A percentile compares a stretch with the other conserved stretches of the same genome.
These are phyloP conservation scores for Umimayanthus chanpuru DNA, from an alignment of 92 coral and sea anemone species.

Conservation along the genomic window DNA sequence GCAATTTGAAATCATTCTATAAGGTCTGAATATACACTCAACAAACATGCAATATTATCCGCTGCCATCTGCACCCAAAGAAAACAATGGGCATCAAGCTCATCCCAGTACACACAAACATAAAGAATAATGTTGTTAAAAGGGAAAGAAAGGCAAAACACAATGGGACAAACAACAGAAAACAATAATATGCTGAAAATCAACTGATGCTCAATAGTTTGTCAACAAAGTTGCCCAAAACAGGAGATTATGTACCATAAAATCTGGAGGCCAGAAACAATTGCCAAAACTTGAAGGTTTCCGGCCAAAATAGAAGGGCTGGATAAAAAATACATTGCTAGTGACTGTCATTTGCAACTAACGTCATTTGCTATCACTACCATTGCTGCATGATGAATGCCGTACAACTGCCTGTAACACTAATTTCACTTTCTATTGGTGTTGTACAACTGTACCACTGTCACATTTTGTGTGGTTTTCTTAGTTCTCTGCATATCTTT, in stretches of 20 bases:
- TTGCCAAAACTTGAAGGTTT: neutral
- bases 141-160: neutral
- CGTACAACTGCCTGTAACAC: neutral
- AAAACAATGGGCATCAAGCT: too few relatives aligned
- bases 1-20: neutral
- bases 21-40: neutral
- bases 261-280: too few relatives aligned
- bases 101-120: too few relatives aligned
- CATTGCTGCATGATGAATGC: neutral
- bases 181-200: too few relatives aligned
- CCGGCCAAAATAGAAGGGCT: neutral
- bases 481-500: neutral
- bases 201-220: neutral
- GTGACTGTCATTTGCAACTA: neutral
- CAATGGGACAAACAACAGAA: too few relatives aligned
- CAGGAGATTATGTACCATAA: too few relatives aligned
- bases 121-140: too few relatives aligned
- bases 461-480: neutral
- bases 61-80: too few relatives aligned
- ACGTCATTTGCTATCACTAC: neutral
- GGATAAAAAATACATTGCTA: neutral
- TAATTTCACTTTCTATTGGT: neutral
- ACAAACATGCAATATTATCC: neutral
- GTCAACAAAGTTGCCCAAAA: neutral
- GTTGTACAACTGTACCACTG: neutral